These are phyloP conservation scores for Helicoverpa assulta DNA, from an alignment of 2,888 invertebrate genomes.

Conservation along the genomic window DNA sequence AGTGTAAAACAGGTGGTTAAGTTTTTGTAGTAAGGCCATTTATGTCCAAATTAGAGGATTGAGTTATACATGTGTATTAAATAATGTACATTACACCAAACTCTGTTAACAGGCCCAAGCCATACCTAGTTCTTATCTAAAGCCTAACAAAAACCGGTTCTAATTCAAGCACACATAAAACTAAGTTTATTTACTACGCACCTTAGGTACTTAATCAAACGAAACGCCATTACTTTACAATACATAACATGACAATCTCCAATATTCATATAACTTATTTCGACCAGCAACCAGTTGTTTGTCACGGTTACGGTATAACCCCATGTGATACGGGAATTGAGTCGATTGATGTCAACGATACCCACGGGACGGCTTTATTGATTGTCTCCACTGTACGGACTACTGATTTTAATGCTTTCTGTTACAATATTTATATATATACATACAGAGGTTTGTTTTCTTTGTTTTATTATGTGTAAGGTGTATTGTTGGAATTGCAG, in stretches of 20 bases:
- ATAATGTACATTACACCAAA: too few species aligned
- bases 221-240: too few species aligned
- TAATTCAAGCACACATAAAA: too few species aligned
- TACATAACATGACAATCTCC: background rate
- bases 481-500: slow-evolving; percentile 12
- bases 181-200: too few species aligned
- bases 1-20: too few species aligned
- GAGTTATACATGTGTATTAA: too few species aligned
- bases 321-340: slow-evolving; percentile 30
- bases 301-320: slow-evolving; percentile 12
- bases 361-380: slow-evolving; percentile 61
- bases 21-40: too few species aligned
- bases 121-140: too few species aligned
- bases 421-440: background rate
- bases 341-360: slow-evolving; percentile 60
- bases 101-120: too few species aligned
- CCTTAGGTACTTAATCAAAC: too few species aligned
- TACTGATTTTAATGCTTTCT: slow-evolving; percentile 37
- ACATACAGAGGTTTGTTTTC: background rate
- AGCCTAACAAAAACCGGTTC: too few species aligned
- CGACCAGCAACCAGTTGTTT: background rate
- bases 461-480: background rate
- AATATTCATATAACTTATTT: background rate
- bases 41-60: too few species aligned
- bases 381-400: slow-evolving; percentile 44